A percentile compares a stretch with the other conserved stretches of the same genome.
These are phyloP conservation scores for Rhabdophis nuchalis DNA, from an alignment of 2,797 vertebrate genomes.

Conservation along the genomic window DNA sequence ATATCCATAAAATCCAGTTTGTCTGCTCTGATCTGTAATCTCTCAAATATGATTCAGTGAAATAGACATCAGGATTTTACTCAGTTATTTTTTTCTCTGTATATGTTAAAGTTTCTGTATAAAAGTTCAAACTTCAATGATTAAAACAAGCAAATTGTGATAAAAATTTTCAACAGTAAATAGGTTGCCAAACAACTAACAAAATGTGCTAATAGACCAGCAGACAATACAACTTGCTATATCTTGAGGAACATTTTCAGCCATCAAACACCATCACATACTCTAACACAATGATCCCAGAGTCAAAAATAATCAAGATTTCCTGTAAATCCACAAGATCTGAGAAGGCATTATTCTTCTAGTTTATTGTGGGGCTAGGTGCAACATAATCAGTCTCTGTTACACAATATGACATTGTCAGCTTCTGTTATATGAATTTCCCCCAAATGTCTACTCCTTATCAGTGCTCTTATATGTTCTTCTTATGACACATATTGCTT, in stretches of 20 bases:
- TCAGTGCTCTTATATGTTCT: neutral
- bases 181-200: too few relatives aligned
- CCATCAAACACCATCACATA: neutral
- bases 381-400: neutral
- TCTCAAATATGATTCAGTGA: neutral
- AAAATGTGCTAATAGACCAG: neutral
- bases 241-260: neutral
- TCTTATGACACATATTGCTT: neutral
- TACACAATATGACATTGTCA: neutral
- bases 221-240: neutral
- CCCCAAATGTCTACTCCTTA: neutral
- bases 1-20: neutral
- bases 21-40: neutral
- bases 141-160: neutral
- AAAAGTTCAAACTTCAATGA: neutral
- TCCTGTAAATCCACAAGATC: neutral
- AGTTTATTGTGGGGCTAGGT: neutral
- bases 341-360: neutral
- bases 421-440: neutral
- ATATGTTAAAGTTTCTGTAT: neutral
- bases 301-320: neutral
- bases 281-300: neutral
- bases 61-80: neutral
- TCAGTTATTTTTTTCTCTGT: neutral
- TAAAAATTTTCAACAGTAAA: neutral